Base-by-base conservation (phyloP, 2,888 invertebrate genomes). In the Erpobdella octoculata region DNA sequence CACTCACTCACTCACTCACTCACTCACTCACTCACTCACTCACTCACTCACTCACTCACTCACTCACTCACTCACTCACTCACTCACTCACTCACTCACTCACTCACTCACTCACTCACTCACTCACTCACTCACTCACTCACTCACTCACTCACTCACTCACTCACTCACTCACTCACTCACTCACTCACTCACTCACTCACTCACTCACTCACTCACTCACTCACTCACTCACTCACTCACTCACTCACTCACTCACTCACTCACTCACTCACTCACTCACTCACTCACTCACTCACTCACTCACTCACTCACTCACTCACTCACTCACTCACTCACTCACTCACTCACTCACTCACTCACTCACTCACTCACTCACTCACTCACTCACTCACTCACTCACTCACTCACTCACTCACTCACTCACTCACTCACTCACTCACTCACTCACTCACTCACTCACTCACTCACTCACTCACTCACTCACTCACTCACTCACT, bases 31-130 rank as follows among this genome's bases (percentile, higher is more conserved):
- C 66, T 18, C 66, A 33, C n/a, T 33, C 70, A 61, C 37, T 25
- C 61, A 65, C 70, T 71, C 70, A 72, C 70, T 71, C 72, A 72
- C 70, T 71, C 72, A 72, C 70, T 71, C 72, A 72, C 70, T 71
- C 72, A 72, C 70, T 71, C 72, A 53, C 53, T 53, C n/a, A 53
- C 53, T 53, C 53, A 53, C 53, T 53, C 53, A 53, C 53, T n/a
- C 53, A 48, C 12, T 48, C 48, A 48, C 48, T 48, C 48, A 48
- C 48, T 9, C 48, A 48, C n/a, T 53, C 53, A 53, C 53, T 53
- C 53, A 53, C 53, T n/a, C 53, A 53, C n/a, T 53, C 53, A 53
- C n/a, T 53, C 53, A 53, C n/a, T 53, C 53, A 53, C 53, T 53
- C 53, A 53, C n/a, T n/a, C 18, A 12, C n/a, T 53, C 53, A 53